Base-by-base conservation (phyloP, 1,140 invertebrate species). In the Anoplolepis gracilipes region DNA sequence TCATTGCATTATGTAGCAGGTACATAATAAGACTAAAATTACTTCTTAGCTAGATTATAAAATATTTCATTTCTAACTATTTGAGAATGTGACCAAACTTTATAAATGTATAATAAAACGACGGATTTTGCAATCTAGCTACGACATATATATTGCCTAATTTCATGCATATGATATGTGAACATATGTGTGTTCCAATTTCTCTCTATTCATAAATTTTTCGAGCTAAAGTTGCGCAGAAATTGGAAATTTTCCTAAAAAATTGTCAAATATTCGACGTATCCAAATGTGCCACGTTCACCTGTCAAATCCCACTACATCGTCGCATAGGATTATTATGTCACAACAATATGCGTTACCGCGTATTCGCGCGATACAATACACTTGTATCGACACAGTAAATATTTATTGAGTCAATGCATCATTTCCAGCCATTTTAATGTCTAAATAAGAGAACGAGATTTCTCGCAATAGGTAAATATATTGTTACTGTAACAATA, bases 381-480 rank as follows among this genome's bases (percentile, higher is more conserved):
- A 16, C 36, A 75, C 33, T 75, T 22, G 49, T 59, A 36, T 75
- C 72, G 53, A 75, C n/a, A 33, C 30, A n/a, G 33, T 19, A 75
- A 75, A 75, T 59, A 59, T 75, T 75, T 75, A 53, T 75, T 16
- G 53, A 75, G 49, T 75, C 72, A 75, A 75, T 75, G 53, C 72
- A 57, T 49, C 33, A 22, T 36, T 75, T 30, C 30, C 53, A 39
- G 16, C 22, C 30, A 33, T 59, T 33, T 59, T 19, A 55, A 55
- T 55, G 4, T 55, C n/a, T 59, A 75, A 28, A 49, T 75, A 59
- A 39, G 8, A 36, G 33, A 57, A 22, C 72, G n/a, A n/a, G n/a
- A 16, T 75, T 73, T 75, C 11, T n/a, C n/a, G 22, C 53, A 59
- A 59, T 7, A 30, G 19, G 7, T 57, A 75, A 57, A 57, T 75